A percentile compares a stretch with the other conserved stretches of the same genome.
phyloP scores from a whole-genome alignment of 1,140 invertebrate genomes.

The Drosophila murphyi region DNA sequence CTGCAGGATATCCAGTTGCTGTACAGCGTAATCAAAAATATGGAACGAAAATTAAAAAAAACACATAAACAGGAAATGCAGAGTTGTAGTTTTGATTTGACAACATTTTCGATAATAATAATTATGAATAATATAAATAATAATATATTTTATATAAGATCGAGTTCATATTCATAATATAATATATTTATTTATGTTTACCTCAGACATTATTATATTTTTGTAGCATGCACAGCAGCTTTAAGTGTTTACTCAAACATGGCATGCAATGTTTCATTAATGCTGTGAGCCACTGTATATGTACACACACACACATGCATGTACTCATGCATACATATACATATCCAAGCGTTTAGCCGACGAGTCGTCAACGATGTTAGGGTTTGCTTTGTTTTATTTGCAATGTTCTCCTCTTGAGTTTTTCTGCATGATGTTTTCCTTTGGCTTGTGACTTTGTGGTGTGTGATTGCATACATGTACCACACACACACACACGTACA shows the following conservation, averaged over 20 bases:
- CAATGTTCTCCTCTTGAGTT: slow-evolving; percentile 56
- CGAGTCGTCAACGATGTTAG: slow-evolving; percentile 36
- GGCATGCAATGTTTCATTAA: background rate
- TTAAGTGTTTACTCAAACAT: background rate
- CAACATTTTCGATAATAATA: too few relatives aligned
- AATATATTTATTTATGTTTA: too few relatives aligned
- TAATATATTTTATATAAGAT: too few relatives aligned
- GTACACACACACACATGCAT: slow-evolving; percentile 5
- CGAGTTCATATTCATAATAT: too few relatives aligned
- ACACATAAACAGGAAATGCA: background rate
- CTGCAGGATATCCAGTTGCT: background rate
- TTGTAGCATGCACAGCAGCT: background rate
- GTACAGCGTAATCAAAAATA: background rate
- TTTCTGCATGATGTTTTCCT: slow-evolving; percentile 54
- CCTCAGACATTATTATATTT: background rate
- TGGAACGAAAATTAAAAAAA: background rate
- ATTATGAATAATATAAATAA: too few relatives aligned
- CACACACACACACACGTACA: background rate
- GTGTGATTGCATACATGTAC: slow-evolving; percentile 6
- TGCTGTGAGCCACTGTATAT: slow-evolving; percentile 10
- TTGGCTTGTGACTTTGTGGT: slow-evolving; percentile 53
- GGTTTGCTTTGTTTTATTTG: slow-evolving; percentile 56
- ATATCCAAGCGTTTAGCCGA: slow-evolving; percentile 28
- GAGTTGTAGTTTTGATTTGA: too few relatives aligned
- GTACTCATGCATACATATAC: slow-evolving; percentile 3